Evolutionary conservation across 2,888 invertebrate genomes (phyloP).

Genomic region (Chrysodeixis includens): DNA sequence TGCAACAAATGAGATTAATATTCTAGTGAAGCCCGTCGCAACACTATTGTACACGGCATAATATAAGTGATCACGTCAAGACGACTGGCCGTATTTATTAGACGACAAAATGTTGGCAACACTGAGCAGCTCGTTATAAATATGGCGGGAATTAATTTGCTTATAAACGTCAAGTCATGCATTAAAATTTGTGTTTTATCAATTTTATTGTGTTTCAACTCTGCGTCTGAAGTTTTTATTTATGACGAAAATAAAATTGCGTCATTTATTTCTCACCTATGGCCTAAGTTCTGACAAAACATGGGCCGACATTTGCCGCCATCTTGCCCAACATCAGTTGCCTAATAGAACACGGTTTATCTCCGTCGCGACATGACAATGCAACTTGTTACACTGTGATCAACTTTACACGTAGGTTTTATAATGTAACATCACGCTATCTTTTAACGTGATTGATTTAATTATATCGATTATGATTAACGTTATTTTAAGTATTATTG

Average conservation of each 20-base stretch:
- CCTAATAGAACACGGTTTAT: slow-evolving; percentile 44
- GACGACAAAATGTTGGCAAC: slow-evolving; percentile 17
- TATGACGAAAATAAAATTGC: not conserved
- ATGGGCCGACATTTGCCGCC: not conserved
- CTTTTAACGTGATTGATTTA: slow-evolving; percentile 40
- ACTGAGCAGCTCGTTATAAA: not conserved
- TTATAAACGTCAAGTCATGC: no score
- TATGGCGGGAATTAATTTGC: not conserved
- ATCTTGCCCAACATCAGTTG: slow-evolving; percentile 23
- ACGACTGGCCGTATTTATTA: slow-evolving; percentile 12
- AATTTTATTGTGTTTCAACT: no score
- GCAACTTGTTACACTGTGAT: slow-evolving; percentile 49
- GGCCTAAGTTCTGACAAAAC: not conserved
- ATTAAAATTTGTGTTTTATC: no score
- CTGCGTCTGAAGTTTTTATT: no score
- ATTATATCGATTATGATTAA: slow-evolving; percentile 32
- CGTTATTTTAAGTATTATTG: slow-evolving; percentile 32
- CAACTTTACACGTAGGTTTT: slow-evolving; percentile 47
- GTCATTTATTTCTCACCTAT: not conserved
- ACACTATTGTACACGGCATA: slow-evolving; percentile 20
- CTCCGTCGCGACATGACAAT: slow-evolving; percentile 21
- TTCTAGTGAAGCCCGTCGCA: not conserved
- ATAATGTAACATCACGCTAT: slow-evolving; percentile 38
- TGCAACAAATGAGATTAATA: slow-evolving; percentile 79
- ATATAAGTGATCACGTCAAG: slow-evolving; percentile 35